Evolutionary conservation across 2,888 invertebrate species (phyloP).

Genomic region (Agrilus mali): DNA sequence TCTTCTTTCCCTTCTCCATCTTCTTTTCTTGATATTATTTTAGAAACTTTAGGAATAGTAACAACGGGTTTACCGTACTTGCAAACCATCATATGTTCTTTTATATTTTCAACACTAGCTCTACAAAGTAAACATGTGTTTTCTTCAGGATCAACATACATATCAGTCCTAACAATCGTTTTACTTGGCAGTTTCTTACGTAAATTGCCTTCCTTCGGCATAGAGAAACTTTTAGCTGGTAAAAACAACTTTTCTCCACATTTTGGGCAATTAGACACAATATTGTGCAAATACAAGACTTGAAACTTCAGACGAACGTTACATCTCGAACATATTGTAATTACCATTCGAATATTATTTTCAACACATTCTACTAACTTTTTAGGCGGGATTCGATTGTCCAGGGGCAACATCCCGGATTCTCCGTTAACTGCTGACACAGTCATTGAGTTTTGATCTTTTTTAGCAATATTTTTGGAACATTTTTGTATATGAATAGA

Average conservation of each 20-base stretch:
- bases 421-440: not conserved
- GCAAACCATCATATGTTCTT: too few relatives aligned
- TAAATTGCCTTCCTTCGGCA: too few relatives aligned
- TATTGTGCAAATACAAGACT: constrained; percentile 6
- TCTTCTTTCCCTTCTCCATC: not conserved
- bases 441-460: not conserved
- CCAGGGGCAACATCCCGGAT: not conserved
- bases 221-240: too few relatives aligned
- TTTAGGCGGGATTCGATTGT: constrained; percentile 1
- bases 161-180: too few relatives aligned
- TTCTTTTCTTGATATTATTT: not conserved
- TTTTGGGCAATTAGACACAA: constrained; percentile 10
- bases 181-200: too few relatives aligned
- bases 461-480: constrained; percentile 11
- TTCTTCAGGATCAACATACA: not conserved
- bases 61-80: too few relatives aligned
- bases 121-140: too few relatives aligned
- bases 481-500: constrained; percentile 23
- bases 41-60: not conserved
- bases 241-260: constrained; percentile 6
- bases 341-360: too few relatives aligned
- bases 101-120: too few relatives aligned
- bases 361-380: not conserved
- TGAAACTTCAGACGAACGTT: constrained; percentile 9
- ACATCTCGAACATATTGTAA: constrained; percentile 9